Evolutionary conservation across 2,888 invertebrate genomes (phyloP).

Genomic region (Zhengitettix transpicula): DNA sequence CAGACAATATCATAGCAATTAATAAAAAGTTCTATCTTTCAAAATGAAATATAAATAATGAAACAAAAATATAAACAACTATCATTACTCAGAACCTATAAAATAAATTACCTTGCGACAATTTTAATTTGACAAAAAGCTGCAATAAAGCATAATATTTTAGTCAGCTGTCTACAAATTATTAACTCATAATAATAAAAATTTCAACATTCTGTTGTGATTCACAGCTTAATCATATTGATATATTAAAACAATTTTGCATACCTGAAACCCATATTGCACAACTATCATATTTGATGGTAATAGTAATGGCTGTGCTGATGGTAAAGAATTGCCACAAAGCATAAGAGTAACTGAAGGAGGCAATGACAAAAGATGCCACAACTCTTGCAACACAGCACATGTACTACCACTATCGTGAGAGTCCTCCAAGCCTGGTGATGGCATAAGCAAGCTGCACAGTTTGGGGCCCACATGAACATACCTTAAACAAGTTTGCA

Average conservation of each 20-base stretch:
- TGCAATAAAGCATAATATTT: too few species aligned
- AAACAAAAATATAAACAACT: too few species aligned
- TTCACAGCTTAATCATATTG: too few species aligned
- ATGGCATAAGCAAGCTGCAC: constrained; percentile 31
- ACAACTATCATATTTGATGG: constrained; percentile 36
- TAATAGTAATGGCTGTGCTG: constrained; percentile 17
- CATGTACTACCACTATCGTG: constrained; percentile 17
- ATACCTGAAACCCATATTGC: constrained; percentile 41
- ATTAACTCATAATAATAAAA: too few species aligned
- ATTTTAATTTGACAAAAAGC: too few species aligned
- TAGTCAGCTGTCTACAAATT: too few species aligned
- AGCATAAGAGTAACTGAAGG: constrained; percentile 25
- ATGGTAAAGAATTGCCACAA: constrained; percentile 29
- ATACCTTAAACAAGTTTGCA: constrained; percentile 21
- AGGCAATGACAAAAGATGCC: constrained; percentile 29
- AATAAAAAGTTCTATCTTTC: too few species aligned
- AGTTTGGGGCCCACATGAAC: constrained; percentile 38
- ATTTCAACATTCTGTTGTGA: too few species aligned
- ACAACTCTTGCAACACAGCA: constrained; percentile 20
- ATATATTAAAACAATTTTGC: background rate
- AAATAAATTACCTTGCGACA: too few species aligned
- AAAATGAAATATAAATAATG: too few species aligned
- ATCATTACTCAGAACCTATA: too few species aligned
- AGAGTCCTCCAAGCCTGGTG: constrained; percentile 25
- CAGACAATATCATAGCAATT: too few species aligned